Evolutionary conservation across 2,113 vertebrate species (phyloP).

Genomic region (Notechis scutatus): DNA sequence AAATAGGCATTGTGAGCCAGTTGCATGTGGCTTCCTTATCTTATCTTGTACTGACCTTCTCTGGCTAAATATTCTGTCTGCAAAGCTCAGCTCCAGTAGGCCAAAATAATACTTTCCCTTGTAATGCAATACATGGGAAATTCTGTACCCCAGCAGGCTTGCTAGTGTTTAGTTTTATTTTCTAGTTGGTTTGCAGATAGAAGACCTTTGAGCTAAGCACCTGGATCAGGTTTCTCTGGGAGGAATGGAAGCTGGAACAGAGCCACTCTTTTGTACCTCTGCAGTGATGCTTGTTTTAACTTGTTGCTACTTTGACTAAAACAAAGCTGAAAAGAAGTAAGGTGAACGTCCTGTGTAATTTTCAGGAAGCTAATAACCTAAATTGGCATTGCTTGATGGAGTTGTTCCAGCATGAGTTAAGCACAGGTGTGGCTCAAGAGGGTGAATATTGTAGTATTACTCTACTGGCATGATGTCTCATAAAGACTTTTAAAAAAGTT

Average conservation of each 20-base stretch:
- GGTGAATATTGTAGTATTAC: conserved; percentile 26
- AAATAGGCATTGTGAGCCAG: background rate
- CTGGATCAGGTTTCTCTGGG: conserved; percentile 25
- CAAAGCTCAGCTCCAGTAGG: background rate
- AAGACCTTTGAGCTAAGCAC: conserved; percentile 19
- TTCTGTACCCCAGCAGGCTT: conserved; percentile 6
- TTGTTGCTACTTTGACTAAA: background rate
- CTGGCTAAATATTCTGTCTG: background rate
- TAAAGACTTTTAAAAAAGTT: background rate
- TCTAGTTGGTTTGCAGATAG: conserved; percentile 31
- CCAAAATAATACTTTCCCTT: conserved; percentile 5
- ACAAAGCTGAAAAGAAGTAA: conserved; percentile 12
- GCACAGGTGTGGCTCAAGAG: conserved; percentile 40
- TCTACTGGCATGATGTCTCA: conserved; percentile 34
- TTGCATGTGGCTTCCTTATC: background rate
- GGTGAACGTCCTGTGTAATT: conserved; percentile 54
- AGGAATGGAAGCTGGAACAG: background rate
- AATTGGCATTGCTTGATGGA: conserved; percentile 56
- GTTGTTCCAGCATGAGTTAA: conserved; percentile 19
- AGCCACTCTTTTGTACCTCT: accelerated
- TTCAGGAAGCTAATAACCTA: conserved; percentile 33
- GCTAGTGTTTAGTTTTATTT: conserved; percentile 22
- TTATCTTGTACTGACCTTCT: background rate
- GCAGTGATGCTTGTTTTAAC: background rate
- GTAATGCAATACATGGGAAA: background rate